Evolutionary conservation across 2,797 vertebrate species (phyloP).

Genomic region (Gymnodraco acuticeps): DNA sequence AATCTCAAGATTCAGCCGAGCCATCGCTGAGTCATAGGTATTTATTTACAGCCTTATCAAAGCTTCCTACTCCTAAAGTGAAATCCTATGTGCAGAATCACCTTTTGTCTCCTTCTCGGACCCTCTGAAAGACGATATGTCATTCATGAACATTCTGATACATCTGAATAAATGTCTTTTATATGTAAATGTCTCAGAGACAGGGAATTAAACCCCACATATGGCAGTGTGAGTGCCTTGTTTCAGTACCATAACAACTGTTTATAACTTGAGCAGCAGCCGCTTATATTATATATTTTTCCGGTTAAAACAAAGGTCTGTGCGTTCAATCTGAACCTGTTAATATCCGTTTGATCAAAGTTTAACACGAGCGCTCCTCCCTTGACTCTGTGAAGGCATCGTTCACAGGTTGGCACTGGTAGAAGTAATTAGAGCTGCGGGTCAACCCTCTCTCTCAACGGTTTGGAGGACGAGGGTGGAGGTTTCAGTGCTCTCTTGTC

Average conservation of each 20-base stretch:
- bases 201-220: too few relatives aligned
- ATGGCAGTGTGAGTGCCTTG: background rate
- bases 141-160: too few relatives aligned
- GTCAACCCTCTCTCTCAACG: conserved; percentile 51
- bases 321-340: conserved; percentile 43
- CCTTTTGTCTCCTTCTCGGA: too few relatives aligned
- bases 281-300: background rate
- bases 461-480: conserved; percentile 36
- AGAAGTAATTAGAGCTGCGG: conserved; percentile 60
- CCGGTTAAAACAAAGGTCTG: background rate
- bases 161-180: too few relatives aligned
- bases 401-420: conserved; percentile 57
- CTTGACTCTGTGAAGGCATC: conserved; percentile 40
- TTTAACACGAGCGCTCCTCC: conserved; percentile 47
- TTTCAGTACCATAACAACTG: background rate
- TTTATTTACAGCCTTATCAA: too few relatives aligned
- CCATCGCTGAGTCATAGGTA: too few relatives aligned
- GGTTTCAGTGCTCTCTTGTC: conserved; percentile 51
- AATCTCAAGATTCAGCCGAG: too few relatives aligned
- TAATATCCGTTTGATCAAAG: conserved; percentile 62
- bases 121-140: too few relatives aligned
- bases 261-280: conserved; percentile 1
- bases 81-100: too few relatives aligned
- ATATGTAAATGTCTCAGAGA: too few relatives aligned
- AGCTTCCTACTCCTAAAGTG: too few relatives aligned